Percentiles rank a stretch among this genome's conserved stretches.
Evolutionary conservation across 2,888 invertebrate genomes (phyloP).

Genomic region (Drosophila maculinotata): DNA sequence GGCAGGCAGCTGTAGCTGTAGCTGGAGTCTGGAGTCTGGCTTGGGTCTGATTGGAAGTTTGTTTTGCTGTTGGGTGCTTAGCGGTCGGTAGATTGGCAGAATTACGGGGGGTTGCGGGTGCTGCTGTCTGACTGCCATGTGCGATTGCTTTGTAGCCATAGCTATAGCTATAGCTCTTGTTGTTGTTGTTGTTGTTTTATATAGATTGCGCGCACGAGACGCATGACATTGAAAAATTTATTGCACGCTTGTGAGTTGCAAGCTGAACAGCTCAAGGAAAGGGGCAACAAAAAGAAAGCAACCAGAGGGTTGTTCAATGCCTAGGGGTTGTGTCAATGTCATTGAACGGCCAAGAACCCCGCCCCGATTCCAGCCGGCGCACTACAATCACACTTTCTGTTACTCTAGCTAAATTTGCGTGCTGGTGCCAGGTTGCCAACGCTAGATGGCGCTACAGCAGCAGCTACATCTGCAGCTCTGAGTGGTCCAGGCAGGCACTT

Average conservation of each 20-base stretch:
- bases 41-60: conserved; percentile 78
- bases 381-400: conserved; percentile 9
- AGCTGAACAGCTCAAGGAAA: conserved; percentile 32
- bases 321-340: conserved; percentile 78
- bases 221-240: conserved; percentile 84
- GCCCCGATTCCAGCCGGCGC: neutral
- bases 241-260: conserved; percentile 81
- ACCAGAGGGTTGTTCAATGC: conserved; percentile 44
- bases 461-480: too few species aligned
- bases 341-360: conserved; percentile 33
- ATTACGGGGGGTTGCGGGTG: conserved; percentile 4
- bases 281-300: neutral
- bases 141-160: conserved; percentile 45
- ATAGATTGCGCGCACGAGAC: conserved; percentile 75
- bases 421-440: conserved; percentile 8
- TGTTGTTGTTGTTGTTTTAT: conserved; percentile 51
- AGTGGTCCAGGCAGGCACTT: conserved; percentile 15
- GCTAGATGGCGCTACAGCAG: conserved; percentile 36
- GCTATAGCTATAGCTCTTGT: conserved; percentile 23
- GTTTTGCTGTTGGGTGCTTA: conserved; percentile 79
- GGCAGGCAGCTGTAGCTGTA: conserved; percentile 18
- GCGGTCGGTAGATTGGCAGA: conserved; percentile 63
- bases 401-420: neutral
- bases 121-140: conserved; percentile 36
- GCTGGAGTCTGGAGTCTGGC: conserved; percentile 47